Evolutionary conservation across 1,140 invertebrate species (phyloP).

Genomic region (Triops cancriformis): DNA sequence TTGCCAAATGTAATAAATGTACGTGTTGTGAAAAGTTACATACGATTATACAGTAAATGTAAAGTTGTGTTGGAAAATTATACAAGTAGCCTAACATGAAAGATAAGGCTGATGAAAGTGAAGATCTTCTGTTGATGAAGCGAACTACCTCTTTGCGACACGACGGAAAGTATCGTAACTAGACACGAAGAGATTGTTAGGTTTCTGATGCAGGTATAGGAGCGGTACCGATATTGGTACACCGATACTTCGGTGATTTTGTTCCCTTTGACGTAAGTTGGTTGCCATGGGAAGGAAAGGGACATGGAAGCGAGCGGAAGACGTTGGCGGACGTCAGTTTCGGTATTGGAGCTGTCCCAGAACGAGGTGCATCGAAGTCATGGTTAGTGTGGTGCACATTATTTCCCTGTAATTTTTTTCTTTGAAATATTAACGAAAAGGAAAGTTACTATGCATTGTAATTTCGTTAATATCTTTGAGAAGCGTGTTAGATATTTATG

Average conservation of each 20-base stretch:
- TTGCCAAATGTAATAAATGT: too few species aligned
- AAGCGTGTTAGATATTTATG: too few species aligned
- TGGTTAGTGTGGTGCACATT: too few species aligned
- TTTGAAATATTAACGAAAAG: neutral
- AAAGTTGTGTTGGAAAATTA: too few species aligned
- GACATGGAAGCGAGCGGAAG: conserved; percentile 12
- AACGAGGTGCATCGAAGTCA: neutral
- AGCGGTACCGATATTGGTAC: neutral
- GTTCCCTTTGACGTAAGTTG: conserved; percentile 9
- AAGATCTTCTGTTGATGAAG: too few species aligned
- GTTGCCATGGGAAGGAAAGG: neutral
- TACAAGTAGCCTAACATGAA: too few species aligned
- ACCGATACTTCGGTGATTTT: neutral
- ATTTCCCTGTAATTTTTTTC: too few species aligned
- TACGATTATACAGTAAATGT: too few species aligned
- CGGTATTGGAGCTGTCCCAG: neutral
- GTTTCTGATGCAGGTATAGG: neutral
- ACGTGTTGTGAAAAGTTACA: too few species aligned
- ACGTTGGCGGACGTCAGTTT: conserved; percentile 7
- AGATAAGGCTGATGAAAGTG: too few species aligned
- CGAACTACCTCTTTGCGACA: too few species aligned
- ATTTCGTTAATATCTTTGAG: too few species aligned
- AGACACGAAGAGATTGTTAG: neutral
- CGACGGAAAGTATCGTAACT: neutral
- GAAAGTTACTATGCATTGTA: neutral